Base-by-base conservation (phyloP, 1,140 invertebrate genomes). In the Sitobion miscanthi region DNA sequence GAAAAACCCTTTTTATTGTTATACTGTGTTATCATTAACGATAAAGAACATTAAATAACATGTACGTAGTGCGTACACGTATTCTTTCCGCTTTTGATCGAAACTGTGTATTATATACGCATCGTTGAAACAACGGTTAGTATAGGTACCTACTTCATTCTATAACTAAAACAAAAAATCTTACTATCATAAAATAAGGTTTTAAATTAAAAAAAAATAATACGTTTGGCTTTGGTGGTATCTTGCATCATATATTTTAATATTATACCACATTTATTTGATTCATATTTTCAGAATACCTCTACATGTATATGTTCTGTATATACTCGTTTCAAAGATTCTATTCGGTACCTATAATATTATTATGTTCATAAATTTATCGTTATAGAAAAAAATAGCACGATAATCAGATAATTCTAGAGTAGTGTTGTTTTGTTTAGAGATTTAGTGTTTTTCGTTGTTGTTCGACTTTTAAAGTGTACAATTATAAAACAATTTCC, bases 371-470 rank as follows among this genome's bases (percentile, higher is more conserved):
- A 77, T n/a, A 77, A 77, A 77, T 77, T 77, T 77, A 77, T 77
- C n/a, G 30, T 17, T 77, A 6, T 77, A 77, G 25, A 77, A 77
- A 77, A 42, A 77, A 69, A n/a, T n/a, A 77, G 17, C 14, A 77
- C 17, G 30, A n/a, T 77, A 77, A 77, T 77, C 62, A 77, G 62
- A 77, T 77, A 77, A 77, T 77, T 77, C 30, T 77, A 77, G 62
- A 77, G 30, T n/a, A n/a, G 62, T 35, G 62, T 77, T n/a, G n/a
- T 20, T 77, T 77, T 77, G 62, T 77, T 77, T 77, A 14, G 62
- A 77, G 62, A 77, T 77, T 77, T 77, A 77, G n/a, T 77, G n/a
- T 77, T 77, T 77, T 77, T 77, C 25, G 14, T 77, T 77, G 62
- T 77, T 77, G 62, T 77, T n/a, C 62, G n/a, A 20, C 17, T 77